Conservation (phyloP, 2,113 vertebrate species). For the Herpailurus yagouaroundi region DNA sequence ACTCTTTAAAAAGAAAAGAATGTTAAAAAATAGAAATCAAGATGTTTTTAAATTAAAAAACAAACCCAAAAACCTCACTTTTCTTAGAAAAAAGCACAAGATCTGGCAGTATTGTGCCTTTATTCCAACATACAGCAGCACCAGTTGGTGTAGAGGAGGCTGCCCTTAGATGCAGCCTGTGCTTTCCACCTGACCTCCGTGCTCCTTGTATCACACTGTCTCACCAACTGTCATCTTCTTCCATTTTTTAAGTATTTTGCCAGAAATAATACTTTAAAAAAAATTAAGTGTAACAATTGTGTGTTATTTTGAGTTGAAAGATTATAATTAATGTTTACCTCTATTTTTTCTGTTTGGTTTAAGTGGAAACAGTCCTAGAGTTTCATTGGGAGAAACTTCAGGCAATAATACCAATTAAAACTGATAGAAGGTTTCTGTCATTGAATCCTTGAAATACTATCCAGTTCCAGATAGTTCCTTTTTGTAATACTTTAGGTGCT, state of each 20-base stretch:
- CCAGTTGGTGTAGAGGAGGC: not conserved
- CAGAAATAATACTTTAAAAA: not conserved
- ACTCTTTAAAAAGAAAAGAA: too few species aligned
- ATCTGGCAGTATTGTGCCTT: rapidly evolving
- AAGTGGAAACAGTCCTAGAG: not conserved
- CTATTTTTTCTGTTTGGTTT: not conserved
- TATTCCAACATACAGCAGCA: not conserved
- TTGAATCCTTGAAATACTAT: not conserved
- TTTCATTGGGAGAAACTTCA: not conserved
- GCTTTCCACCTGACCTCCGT: not conserved
- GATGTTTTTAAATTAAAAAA: not conserved
- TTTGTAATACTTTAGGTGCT: not conserved
- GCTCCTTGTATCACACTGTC: not conserved
- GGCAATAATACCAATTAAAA: not conserved
- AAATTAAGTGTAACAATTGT: not conserved
- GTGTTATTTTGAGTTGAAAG: not conserved
- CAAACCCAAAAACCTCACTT: not conserved
- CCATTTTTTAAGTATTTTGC: not conserved
- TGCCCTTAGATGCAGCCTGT: rapidly evolving
- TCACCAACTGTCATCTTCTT: not conserved
- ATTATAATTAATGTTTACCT: not conserved
- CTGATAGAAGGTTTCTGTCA: not conserved
- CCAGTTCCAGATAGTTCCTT: not conserved
- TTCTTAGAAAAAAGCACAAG: not conserved
- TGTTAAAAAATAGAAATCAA: not conserved